Percentiles rank a stretch among this genome's conserved stretches.
phyloP scores from a whole-genome alignment of 64 coral and sea anemone genomes.

The Stylophora pistillata region DNA sequence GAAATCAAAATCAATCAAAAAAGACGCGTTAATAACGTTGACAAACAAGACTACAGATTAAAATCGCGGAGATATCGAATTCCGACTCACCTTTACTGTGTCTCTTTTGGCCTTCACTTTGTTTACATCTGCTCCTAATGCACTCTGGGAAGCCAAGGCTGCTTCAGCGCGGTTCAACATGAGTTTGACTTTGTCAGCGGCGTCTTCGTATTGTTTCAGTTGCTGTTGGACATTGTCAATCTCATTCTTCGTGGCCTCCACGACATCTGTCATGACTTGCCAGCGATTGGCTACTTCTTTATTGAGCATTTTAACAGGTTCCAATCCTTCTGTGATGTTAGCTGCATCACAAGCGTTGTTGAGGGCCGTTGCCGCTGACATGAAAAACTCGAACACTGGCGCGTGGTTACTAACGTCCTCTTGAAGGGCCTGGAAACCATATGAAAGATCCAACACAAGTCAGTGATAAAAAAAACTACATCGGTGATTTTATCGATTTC shows the following conservation, averaged over 20 bases:
- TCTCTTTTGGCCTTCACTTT: constrained; percentile 73
- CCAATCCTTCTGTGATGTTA: constrained; percentile 78
- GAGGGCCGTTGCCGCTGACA: constrained; percentile 70
- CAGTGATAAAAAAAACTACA: background rate
- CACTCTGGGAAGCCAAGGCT: constrained; percentile 50
- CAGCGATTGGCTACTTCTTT: constrained; percentile 85
- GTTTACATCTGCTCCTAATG: constrained; percentile 60
- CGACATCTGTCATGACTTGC: constrained; percentile 78
- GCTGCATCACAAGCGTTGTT: constrained; percentile 67
- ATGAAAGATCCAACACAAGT: background rate
- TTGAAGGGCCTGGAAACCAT: constrained; percentile 63
- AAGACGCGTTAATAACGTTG: background rate
- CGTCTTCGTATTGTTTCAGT: constrained; percentile 60
- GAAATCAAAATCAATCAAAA: background rate
- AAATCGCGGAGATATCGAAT: background rate
- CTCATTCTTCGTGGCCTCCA: constrained; percentile 64
- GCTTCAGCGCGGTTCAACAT: constrained; percentile 65
- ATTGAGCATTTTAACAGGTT: constrained; percentile 79
- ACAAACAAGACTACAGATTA: background rate
- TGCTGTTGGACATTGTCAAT: constrained; percentile 76
- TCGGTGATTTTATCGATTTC: background rate
- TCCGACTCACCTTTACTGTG: constrained; percentile 72
- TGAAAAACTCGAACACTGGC: constrained; percentile 85
- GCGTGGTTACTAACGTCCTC: constrained; percentile 87
- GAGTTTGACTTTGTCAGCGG: constrained; percentile 39